phyloP scores from a whole-genome alignment of 1,140 invertebrate species.

The Phymastichus coffea region DNA sequence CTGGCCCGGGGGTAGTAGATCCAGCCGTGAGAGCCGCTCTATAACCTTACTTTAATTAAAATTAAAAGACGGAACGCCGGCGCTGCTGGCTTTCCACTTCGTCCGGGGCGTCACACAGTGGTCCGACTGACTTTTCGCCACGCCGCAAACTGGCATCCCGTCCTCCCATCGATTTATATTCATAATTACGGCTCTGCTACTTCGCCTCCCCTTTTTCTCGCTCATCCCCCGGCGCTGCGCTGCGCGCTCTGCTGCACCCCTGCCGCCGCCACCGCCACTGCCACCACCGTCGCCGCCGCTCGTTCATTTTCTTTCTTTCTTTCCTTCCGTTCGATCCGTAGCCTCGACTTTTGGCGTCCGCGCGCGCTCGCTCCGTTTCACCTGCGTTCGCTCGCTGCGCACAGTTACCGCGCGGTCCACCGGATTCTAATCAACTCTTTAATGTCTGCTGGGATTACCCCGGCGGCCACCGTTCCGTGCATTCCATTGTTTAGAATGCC shows the following conservation, averaged over 20 bases:
- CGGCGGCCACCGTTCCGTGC: no score
- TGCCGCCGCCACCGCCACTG: background rate
- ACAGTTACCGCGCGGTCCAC: no score
- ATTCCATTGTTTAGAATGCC: no score
- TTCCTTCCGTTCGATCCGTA: no score
- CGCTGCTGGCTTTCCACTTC: slow-evolving; percentile 41
- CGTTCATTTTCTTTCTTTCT: background rate
- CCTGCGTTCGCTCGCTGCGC: no score
- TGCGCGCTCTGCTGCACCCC: background rate
- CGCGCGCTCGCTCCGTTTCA: slow-evolving; percentile 12
- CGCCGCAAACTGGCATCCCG: slow-evolving; percentile 13
- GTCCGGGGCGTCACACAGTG: no score
- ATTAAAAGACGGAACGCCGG: slow-evolving; percentile 52
- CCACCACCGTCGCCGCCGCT: background rate
- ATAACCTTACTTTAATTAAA: slow-evolving; percentile 52
- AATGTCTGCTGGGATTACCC: no score
- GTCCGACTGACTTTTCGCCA: slow-evolving; percentile 16
- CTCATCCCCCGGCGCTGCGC: slow-evolving; percentile 31
- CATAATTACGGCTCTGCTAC: slow-evolving; percentile 48
- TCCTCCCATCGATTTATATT: slow-evolving; percentile 51
- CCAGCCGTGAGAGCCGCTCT: slow-evolving; percentile 5
- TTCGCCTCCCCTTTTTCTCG: slow-evolving; percentile 39
- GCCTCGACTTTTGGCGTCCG: slow-evolving; percentile 21
- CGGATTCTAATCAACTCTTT: no score
- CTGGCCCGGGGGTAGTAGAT: no score